Conservation (phyloP, 2,113 vertebrate genomes). For the Eonycteris spelaea region DNA sequence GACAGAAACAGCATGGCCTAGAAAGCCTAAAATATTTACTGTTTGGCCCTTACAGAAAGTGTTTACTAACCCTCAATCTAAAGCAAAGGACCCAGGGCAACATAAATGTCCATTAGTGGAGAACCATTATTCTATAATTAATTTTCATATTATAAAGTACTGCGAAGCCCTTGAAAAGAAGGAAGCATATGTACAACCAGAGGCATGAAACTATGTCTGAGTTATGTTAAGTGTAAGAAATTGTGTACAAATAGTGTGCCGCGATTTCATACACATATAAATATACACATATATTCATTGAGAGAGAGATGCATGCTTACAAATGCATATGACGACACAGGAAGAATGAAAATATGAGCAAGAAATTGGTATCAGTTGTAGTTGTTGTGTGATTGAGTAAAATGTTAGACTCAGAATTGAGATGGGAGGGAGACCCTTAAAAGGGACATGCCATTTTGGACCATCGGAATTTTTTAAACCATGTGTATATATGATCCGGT, state of each 20-base stretch:
- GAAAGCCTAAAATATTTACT: not conserved
- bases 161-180: not conserved
- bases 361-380: not conserved
- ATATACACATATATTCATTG: not conserved
- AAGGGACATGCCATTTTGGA: not conserved
- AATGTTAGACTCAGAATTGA: not conserved
- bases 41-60: not conserved
- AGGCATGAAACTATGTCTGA: not conserved
- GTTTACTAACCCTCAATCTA: not conserved
- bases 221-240: not conserved
- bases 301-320: not conserved
- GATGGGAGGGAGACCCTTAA: not conserved
- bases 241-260: not conserved
- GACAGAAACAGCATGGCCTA: not conserved
- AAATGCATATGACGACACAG: not conserved
- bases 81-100: conserved; percentile 24
- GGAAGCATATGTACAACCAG: not conserved
- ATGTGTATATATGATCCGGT: not conserved
- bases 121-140: not conserved
- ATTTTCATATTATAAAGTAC: not conserved
- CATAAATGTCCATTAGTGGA: not conserved
- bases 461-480: not conserved
- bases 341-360: not conserved
- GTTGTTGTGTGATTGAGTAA: not conserved
- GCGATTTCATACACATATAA: not conserved